phyloP scores from a whole-genome alignment of 2,888 invertebrate species.

The Athalia circularis region DNA sequence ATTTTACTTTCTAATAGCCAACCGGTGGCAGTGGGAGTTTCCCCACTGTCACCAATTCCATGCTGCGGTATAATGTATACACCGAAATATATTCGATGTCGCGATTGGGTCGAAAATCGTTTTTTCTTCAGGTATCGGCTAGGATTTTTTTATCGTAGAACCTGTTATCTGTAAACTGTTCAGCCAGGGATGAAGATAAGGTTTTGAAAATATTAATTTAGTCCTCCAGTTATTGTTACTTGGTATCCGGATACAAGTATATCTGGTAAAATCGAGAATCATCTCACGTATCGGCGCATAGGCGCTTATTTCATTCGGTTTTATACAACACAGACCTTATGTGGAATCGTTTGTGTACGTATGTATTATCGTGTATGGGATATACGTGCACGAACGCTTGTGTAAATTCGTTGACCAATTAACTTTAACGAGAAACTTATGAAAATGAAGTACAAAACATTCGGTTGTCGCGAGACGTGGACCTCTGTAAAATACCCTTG shows the following conservation, averaged over 20 bases:
- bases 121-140: neutral
- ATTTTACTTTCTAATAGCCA: conserved; percentile 37
- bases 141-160: neutral
- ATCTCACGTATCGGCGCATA: neutral
- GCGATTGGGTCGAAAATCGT: neutral
- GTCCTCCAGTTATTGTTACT: no score
- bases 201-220: no score
- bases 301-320: neutral
- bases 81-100: neutral
- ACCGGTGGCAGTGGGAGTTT: conserved; percentile 1
- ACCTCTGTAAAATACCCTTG: neutral
- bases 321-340: no score
- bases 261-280: neutral
- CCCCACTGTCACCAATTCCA: neutral
- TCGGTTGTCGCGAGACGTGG: conserved; percentile 49
- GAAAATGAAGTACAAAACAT: conserved; percentile 66
- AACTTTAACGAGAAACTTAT: conserved; percentile 62
- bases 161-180: neutral
- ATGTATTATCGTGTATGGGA: conserved; percentile 3
- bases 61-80: conserved; percentile 4
- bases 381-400: conserved; percentile 3
- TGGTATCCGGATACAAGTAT: neutral
- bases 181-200: neutral
- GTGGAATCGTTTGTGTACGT: neutral
- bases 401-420: conserved; percentile 55